These are phyloP conservation scores for Clivina fossor DNA, from an alignment of 2,888 invertebrate genomes.

Conservation along the genomic window DNA sequence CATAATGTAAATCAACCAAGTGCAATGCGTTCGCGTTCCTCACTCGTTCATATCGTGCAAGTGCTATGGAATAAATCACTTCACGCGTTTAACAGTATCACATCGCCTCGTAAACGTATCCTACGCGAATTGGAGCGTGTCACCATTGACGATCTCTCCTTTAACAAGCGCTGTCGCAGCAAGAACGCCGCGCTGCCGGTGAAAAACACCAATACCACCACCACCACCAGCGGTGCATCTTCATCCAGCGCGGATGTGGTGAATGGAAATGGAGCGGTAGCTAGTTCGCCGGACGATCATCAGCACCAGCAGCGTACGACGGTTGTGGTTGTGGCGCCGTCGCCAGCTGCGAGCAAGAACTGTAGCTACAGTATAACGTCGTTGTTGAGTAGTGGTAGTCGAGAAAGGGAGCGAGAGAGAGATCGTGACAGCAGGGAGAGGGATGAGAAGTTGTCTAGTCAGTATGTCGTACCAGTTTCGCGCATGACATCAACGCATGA, in stretches of 20 bases:
- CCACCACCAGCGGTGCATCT: constrained; percentile 43
- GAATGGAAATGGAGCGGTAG: constrained; percentile 34
- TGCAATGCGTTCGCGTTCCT: constrained; percentile 12
- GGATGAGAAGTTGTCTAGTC: constrained; percentile 33
- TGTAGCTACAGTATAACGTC: constrained; percentile 86
- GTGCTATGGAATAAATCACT: constrained; percentile 32
- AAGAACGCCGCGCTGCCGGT: constrained; percentile 35
- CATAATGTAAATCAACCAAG: constrained; percentile 21
- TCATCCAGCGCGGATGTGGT: constrained; percentile 41
- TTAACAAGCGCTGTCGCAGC: constrained; percentile 61
- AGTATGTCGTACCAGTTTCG: constrained; percentile 20
- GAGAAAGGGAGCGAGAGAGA: constrained; percentile 6
- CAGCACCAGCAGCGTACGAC: constrained; percentile 44
- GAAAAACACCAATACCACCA: constrained; percentile 39
- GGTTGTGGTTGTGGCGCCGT: too few relatives aligned
- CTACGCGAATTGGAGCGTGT: constrained; percentile 79
- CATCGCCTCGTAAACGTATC: constrained; percentile 81
- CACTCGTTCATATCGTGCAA: constrained; percentile 31
- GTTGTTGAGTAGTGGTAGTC: constrained; percentile 63
- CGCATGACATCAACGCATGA: constrained; percentile 23
- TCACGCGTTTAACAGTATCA: constrained; percentile 56
- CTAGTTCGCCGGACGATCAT: background rate
- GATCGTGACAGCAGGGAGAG: constrained; percentile 1
- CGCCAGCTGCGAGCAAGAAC: constrained; percentile 48
- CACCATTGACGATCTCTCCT: constrained; percentile 61